Evolutionary conservation across 2,113 vertebrate species (phyloP).

Genomic region (Sebastes schlegelii): DNA sequence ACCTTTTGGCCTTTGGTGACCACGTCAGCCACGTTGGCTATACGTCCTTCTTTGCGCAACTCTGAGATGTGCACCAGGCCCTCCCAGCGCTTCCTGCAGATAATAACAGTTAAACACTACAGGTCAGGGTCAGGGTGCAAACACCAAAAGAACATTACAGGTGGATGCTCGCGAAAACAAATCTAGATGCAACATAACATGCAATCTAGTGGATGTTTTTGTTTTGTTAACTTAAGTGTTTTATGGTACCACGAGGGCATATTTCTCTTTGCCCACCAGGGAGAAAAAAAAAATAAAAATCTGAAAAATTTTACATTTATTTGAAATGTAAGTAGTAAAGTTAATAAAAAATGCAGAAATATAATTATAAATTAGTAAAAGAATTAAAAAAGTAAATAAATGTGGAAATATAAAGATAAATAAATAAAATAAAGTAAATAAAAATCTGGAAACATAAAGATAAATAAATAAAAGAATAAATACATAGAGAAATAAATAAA

Average conservation of each 20-base stretch:
- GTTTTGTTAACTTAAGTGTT: background rate
- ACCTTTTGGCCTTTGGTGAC: conserved; percentile 95
- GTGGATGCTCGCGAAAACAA: background rate
- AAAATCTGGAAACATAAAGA: no score
- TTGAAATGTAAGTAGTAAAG: no score
- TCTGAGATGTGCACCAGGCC: conserved; percentile 95
- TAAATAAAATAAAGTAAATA: no score
- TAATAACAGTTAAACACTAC: background rate
- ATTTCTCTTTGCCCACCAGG: background rate
- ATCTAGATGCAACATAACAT: background rate
- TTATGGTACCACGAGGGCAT: background rate
- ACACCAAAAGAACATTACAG: background rate
- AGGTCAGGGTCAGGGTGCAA: background rate
- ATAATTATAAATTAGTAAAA: no score
- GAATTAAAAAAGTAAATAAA: no score
- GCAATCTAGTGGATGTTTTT: background rate
- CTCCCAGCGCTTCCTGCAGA: conserved; percentile 92
- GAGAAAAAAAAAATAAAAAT: no score
- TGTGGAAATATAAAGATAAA: no score
- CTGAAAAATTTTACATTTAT: no score
- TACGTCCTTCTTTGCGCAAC: conserved; percentile 91
- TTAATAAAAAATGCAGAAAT: no score
- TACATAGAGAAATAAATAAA: no score
- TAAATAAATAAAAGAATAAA: no score
- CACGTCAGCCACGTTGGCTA: conserved; percentile 95